Percentiles rank a stretch among this genome's conserved stretches.
Evolutionary conservation across 2,113 vertebrate species (phyloP).

Genomic region (Symphodus melops): DNA sequence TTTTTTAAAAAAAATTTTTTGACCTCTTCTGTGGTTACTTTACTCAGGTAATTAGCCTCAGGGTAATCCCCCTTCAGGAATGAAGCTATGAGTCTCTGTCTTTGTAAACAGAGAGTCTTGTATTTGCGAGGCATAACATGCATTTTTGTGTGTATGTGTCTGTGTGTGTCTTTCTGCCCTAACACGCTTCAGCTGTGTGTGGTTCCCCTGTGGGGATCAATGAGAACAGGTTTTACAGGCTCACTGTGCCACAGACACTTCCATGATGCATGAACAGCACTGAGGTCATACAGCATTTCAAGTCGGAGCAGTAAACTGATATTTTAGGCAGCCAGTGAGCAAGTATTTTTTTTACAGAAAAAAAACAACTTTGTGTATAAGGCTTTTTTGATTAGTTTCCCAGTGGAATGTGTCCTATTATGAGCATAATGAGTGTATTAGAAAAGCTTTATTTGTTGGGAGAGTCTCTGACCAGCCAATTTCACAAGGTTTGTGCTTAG

Average conservation of each 20-base stretch:
- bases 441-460: constrained; percentile 20
- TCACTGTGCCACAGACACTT: constrained; percentile 16
- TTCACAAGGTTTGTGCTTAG: constrained; percentile 33
- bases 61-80: background rate
- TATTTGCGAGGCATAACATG: constrained; percentile 12
- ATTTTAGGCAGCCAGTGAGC: too few species aligned
- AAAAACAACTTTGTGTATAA: background rate
- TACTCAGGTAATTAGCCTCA: constrained; percentile 5
- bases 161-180: constrained; percentile 45
- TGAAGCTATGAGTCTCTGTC: constrained; percentile 7
- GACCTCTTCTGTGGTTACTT: background rate
- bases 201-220: constrained; percentile 36
- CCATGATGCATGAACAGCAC: background rate
- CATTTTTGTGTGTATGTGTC: background rate
- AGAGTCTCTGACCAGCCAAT: constrained; percentile 5
- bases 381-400: background rate
- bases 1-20: too few species aligned
- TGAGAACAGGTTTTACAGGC: constrained; percentile 75
- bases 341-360: background rate
- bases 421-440: background rate
- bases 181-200: constrained; percentile 56
- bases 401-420: background rate
- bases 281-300: constrained; percentile 1
- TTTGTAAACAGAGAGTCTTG: constrained; percentile 33
- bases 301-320: background rate